phyloP scores from a whole-genome alignment of 2,797 vertebrate genomes.

The Chlorospingus semifuscus region DNA sequence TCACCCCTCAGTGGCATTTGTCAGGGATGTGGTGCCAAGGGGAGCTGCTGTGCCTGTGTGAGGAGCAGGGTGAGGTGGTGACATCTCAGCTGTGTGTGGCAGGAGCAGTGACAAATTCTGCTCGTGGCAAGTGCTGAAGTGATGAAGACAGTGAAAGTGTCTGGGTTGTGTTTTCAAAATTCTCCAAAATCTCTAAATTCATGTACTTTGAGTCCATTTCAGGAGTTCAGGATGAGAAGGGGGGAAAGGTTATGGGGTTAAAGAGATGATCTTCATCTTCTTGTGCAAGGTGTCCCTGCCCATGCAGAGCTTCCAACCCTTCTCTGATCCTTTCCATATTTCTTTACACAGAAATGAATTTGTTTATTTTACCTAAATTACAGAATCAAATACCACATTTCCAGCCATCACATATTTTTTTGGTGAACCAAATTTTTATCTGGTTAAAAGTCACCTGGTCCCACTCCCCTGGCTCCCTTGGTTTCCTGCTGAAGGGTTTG shows the following conservation, averaged over 20 bases:
- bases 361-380: not conserved
- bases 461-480: not conserved
- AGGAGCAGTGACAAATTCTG: not conserved
- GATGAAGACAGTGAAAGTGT: not conserved
- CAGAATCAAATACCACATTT: not conserved
- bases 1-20: not conserved
- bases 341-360: not conserved
- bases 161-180: not conserved
- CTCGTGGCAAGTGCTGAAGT: rapidly evolving
- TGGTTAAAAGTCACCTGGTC: not conserved
- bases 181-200: not conserved
- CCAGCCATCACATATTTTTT: rapidly evolving
- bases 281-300: not conserved
- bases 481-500: not conserved
- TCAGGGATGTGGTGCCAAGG: not conserved
- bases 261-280: not conserved
- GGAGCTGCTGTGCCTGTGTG: not conserved
- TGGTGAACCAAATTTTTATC: not conserved
- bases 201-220: rapidly evolving
- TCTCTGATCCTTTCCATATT: not conserved
- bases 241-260: not conserved
- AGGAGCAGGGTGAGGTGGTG: not conserved
- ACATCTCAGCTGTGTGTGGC: not conserved
- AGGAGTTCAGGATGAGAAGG: not conserved
- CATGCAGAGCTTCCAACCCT: not conserved